Evolutionary conservation across 2,888 invertebrate species (phyloP), one percentile per base, ranked within the genome.

Genomic region (Clanis bilineata): DNA sequence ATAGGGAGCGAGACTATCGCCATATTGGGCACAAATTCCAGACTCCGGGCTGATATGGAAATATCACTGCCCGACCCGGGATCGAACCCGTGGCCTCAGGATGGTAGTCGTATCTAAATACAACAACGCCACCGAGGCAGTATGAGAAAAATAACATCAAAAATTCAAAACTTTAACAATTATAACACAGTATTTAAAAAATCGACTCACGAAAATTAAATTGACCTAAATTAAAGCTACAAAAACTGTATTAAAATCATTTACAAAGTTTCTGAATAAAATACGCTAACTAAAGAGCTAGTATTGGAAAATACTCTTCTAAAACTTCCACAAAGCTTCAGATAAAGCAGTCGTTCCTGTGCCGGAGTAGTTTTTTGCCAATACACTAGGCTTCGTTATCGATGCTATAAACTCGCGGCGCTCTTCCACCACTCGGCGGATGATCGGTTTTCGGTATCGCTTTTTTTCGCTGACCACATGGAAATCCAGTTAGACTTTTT

Each of bases 391-490:
- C 76, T 84, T 80, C 80, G 84, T 81, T 85, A 85, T 82, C 82
- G 79, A 70, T 55, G 67, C 78, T 81, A 81, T 83, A 84, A 85
- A 85, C 81, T 80, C 83, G 72, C n/a, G 58, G 58, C 81, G 70
- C 72, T 71, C 58, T 66, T 39, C 64, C 63, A 63, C 68, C 71
- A 72, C 71, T 67, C 67, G 70, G 66, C 72, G 75, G 74, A 76
- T 80, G 80, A 81, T 82, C 82, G 80, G 75, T 80, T 84, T 74
- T 69, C 65, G 66, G 65, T 63, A 62, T 68, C 64, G 69, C 76
- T 82, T 84, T 81, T n/a, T 76, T 69, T 70, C 67, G 70, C 76
- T 73, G 77, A 82, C 85, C 85, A 75, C 84, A 79, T 73, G 71
- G 76, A 85, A 84, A 81, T 80, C 77, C 69, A 61, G 71, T 68